Percentiles rank a stretch among this genome's conserved stretches.
Conservation (phyloP, 2,888 invertebrate genomes). For the Thera obeliscata region DNA sequence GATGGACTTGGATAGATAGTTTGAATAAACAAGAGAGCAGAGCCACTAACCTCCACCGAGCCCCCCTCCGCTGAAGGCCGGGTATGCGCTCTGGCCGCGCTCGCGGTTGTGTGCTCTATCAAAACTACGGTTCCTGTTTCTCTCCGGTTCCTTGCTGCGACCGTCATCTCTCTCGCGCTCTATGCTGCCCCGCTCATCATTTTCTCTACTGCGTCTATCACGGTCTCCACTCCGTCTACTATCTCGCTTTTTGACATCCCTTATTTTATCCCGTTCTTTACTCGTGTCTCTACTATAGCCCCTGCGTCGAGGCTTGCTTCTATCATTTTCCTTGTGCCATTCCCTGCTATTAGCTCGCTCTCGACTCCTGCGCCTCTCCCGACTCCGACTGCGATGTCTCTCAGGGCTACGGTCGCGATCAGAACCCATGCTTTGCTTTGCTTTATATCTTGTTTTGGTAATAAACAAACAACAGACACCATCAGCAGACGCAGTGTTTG, state of each 20-base stretch:
- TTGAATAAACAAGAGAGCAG: neutral
- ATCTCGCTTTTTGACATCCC: slow-evolving; percentile 38
- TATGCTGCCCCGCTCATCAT: slow-evolving; percentile 32
- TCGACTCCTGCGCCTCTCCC: slow-evolving; percentile 43
- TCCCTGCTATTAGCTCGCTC: slow-evolving; percentile 44
- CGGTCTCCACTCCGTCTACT: slow-evolving; percentile 31
- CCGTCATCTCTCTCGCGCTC: slow-evolving; percentile 30
- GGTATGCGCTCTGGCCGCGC: slow-evolving; percentile 51
- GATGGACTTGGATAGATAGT: no score
- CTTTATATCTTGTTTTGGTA: neutral
- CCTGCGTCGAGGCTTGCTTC: slow-evolving; percentile 34
- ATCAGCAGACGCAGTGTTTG: neutral
- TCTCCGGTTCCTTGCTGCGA: slow-evolving; percentile 26
- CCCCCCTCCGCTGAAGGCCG: slow-evolving; percentile 59
- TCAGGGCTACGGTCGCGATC: slow-evolving; percentile 53
- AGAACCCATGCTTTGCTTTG: slow-evolving; percentile 12
- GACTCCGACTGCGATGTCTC: slow-evolving; percentile 51
- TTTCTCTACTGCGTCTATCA: slow-evolving; percentile 42
- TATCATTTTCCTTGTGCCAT: slow-evolving; percentile 37
- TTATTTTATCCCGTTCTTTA: slow-evolving; percentile 20
- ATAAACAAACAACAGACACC: neutral
- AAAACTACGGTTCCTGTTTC: slow-evolving; percentile 32
- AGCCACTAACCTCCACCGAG: slow-evolving; percentile 62
- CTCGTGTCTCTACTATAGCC: slow-evolving; percentile 19
- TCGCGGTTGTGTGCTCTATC: slow-evolving; percentile 39